Conservation (phyloP, 92 coral and sea anemone genomes). For the Blastomussa wellsi region DNA sequence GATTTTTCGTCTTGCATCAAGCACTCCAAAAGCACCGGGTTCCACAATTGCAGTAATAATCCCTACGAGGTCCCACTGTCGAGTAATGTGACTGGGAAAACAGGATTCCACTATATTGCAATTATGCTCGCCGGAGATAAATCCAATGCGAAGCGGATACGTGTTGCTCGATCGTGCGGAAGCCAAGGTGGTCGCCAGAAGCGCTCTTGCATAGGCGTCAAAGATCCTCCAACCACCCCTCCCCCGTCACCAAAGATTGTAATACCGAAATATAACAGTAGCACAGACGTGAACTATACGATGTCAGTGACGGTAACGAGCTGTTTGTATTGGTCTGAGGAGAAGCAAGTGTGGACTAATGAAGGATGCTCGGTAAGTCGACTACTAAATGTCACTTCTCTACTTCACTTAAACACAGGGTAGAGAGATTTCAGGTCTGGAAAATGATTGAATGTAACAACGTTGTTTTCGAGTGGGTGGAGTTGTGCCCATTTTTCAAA, state of each 20-base stretch:
- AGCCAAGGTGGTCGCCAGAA: conserved; percentile 54
- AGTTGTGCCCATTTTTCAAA: too few species aligned
- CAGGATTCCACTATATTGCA: conserved; percentile 72
- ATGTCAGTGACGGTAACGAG: conserved; percentile 57
- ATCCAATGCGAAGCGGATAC: neutral
- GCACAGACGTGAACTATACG: conserved; percentile 76
- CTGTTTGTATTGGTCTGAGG: conserved; percentile 81
- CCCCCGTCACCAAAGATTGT: conserved; percentile 62
- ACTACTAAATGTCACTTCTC: neutral
- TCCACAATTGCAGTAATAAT: conserved; percentile 49
- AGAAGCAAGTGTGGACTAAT: conserved; percentile 67
- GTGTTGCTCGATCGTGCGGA: conserved; percentile 57
- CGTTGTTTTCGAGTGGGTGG: too few species aligned
- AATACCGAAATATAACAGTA: conserved; percentile 57
- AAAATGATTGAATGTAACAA: too few species aligned
- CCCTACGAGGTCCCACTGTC: conserved; percentile 62
- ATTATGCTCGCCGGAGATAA: conserved; percentile 29
- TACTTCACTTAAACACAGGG: neutral
- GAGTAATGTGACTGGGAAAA: conserved; percentile 62
- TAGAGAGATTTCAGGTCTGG: too few species aligned
- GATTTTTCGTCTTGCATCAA: conserved; percentile 42
- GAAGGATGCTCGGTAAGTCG: conserved; percentile 74
- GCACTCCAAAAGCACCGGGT: neutral
- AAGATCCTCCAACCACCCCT: conserved; percentile 82
- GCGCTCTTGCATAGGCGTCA: conserved; percentile 76